Evolutionary conservation across 2,888 invertebrate species (phyloP).

Genomic region (Dicyrtomina minuta): DNA sequence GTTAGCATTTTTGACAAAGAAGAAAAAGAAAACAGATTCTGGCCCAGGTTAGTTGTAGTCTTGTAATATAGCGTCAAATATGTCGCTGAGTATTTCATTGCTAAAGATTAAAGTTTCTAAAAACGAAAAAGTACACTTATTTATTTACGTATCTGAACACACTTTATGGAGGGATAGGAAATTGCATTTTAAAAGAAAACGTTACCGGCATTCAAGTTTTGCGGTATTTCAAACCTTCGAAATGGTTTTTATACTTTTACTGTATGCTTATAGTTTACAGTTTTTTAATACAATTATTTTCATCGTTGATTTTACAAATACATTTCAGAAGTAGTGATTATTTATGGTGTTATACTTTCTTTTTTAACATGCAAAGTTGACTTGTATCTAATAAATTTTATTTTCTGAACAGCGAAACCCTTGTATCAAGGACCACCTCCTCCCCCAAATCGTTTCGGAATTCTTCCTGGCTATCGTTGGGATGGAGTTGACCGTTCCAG

Average conservation of each 20-base stretch:
- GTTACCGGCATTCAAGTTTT: not conserved
- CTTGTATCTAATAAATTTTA: too few species aligned
- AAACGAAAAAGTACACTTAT: too few species aligned
- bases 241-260: too few species aligned
- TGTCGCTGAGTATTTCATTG: too few species aligned
- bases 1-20: conserved; percentile 78
- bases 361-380: too few species aligned
- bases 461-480: conserved; percentile 94
- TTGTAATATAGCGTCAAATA: too few species aligned
- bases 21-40: conserved; percentile 65
- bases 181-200: conserved; percentile 20
- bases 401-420: conserved; percentile 63
- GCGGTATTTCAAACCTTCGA: too few species aligned
- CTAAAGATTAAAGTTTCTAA: too few species aligned
- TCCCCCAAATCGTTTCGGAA: conserved; percentile 83
- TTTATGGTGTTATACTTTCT: too few species aligned
- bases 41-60: too few species aligned
- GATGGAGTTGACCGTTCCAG: conserved; percentile 97
- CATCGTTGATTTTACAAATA: not conserved
- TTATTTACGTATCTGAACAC: too few species aligned
- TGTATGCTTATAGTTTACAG: not conserved
- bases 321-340: too few species aligned
- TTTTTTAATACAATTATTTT: not conserved
- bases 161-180: conserved; percentile 61
- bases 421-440: conserved; percentile 80